Percentiles rank a stretch among this genome's conserved stretches.
phyloP scores from a whole-genome alignment of 2,113 vertebrate species.

The Antechinus stuartii region DNA sequence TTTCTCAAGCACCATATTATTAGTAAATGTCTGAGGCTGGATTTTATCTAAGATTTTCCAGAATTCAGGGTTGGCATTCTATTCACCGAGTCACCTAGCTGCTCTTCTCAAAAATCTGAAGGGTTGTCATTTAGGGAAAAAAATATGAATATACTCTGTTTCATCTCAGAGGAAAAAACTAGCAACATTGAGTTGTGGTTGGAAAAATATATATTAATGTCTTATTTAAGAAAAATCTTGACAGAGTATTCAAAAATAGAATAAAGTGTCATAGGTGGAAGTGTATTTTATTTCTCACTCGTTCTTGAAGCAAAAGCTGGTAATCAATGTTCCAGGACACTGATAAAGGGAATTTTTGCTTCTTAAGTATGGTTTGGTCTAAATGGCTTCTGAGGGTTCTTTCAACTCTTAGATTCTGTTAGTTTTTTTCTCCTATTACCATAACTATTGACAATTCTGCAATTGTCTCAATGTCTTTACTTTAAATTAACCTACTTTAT shows the following conservation, averaged over 20 bases:
- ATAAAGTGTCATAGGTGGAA: neutral
- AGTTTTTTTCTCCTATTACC: constrained; percentile 1
- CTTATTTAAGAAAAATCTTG: neutral
- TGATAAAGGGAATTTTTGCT: neutral
- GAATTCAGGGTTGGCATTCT: no score
- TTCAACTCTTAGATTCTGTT: neutral
- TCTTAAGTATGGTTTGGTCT: no score
- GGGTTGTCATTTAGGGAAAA: neutral
- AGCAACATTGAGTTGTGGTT: neutral
- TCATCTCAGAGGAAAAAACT: neutral
- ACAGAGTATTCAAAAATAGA: neutral
- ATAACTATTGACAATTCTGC: neutral
- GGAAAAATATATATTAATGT: neutral
- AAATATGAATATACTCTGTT: neutral
- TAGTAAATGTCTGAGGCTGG: no score
- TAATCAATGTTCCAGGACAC: neutral
- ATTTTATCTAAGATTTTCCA: no score
- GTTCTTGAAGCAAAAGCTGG: neutral
- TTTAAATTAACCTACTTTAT: neutral
- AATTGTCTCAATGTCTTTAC: neutral
- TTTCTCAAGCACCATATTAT: no score
- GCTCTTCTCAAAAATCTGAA: neutral
- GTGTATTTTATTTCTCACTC: neutral
- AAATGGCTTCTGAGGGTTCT: neutral
- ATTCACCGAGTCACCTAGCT: neutral